These are phyloP conservation scores for Caenorhabditis sp. DNA, from an alignment of 2,888 invertebrate species.

Conservation along the genomic window DNA sequence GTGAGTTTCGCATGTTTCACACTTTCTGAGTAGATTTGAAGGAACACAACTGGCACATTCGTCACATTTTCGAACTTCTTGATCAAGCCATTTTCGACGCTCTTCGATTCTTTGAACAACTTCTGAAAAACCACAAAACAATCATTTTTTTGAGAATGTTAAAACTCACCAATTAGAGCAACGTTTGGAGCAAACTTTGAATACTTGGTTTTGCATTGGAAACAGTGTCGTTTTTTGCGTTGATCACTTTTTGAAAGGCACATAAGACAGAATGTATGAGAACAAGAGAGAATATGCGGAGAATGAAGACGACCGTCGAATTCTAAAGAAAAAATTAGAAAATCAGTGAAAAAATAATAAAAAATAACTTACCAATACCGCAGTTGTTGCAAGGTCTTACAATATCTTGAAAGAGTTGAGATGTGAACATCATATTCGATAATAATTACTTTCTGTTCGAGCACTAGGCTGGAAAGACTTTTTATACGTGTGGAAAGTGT, in stretches of 20 bases:
- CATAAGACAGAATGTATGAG: conserved; percentile 38
- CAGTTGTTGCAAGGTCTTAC: conserved; percentile 23
- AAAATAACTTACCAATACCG: conserved; percentile 17
- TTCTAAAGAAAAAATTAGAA: conserved; percentile 5
- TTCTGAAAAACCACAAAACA: conserved; percentile 10
- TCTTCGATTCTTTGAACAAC: conserved; percentile 30
- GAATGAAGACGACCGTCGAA: conserved; percentile 29
- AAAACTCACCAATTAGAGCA: conserved; percentile 20
- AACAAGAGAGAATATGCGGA: conserved; percentile 30
- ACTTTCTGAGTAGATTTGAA: conserved; percentile 13
- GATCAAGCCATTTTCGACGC: conserved; percentile 14
- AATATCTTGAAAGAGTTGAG: conserved; percentile 28
- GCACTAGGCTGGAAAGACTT: background rate
- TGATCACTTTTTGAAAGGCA: conserved; percentile 32
- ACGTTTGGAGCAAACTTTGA: conserved; percentile 30
- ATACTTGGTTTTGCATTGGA: conserved; percentile 31
- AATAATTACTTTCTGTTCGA: background rate
- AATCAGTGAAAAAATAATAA: background rate
- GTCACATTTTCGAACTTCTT: conserved; percentile 21
- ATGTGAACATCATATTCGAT: conserved; percentile 28
- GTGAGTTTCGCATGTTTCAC: conserved; percentile 28
- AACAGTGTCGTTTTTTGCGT: conserved; percentile 23
- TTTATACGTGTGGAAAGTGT: no score
- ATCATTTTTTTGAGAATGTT: background rate
- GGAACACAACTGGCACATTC: conserved; percentile 30